Evolutionary conservation across 2,888 invertebrate genomes (phyloP).

Genomic region (Dolomedes plantarius): DNA sequence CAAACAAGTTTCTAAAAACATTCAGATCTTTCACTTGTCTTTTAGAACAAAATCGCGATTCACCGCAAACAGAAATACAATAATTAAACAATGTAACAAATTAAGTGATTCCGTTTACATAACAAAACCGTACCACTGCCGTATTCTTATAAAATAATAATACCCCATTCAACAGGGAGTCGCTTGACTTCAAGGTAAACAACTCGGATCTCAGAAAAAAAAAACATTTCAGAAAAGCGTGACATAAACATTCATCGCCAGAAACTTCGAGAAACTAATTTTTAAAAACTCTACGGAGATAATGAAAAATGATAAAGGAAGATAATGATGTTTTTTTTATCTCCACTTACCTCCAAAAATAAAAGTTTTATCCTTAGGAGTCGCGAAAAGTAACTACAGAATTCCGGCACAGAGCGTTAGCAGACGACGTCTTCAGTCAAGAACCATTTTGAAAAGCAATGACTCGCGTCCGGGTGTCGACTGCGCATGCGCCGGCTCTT

Average conservation of each 20-base stretch:
- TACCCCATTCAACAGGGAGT: too few relatives aligned
- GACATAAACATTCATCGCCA: not conserved
- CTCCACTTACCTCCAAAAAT: not conserved
- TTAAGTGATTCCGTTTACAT: too few relatives aligned
- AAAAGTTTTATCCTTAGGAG: not conserved
- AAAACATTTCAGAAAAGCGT: not conserved
- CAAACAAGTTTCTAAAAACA: too few relatives aligned
- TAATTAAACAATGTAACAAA: too few relatives aligned
- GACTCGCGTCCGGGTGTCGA: not conserved
- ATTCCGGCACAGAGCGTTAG: not conserved
- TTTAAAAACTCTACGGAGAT: not conserved
- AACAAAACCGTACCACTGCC: too few relatives aligned
- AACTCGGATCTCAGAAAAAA: not conserved
- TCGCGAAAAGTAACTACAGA: not conserved
- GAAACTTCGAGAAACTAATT: not conserved
- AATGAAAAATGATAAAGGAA: not conserved
- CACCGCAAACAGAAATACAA: too few relatives aligned
- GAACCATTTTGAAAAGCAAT: slow-evolving; percentile 3
- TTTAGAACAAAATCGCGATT: too few relatives aligned
- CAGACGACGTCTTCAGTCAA: not conserved
- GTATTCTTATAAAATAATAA: too few relatives aligned
- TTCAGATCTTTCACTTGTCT: too few relatives aligned
- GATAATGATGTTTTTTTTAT: not conserved
- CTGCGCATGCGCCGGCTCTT: not conserved
- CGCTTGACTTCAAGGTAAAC: not conserved